These are phyloP conservation scores for Probosciger aterrimus DNA, from an alignment of 2,113 vertebrate genomes.

Conservation along the genomic window DNA sequence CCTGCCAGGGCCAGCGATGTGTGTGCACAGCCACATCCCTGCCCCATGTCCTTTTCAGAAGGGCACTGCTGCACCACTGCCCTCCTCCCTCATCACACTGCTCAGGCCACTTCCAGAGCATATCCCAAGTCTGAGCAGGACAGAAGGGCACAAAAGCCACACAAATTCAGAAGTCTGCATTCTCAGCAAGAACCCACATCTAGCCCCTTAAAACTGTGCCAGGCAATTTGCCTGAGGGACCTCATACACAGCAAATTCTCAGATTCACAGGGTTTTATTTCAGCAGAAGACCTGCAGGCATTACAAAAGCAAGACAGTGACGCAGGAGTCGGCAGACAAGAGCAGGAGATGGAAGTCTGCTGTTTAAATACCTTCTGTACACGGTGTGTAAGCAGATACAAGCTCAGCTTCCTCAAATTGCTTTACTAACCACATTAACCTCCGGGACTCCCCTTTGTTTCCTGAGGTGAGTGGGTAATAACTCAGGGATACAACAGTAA, in stretches of 20 bases:
- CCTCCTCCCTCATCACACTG: accelerated
- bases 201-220: neutral
- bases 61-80: neutral
- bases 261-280: neutral
- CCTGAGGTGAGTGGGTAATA: constrained; percentile 32
- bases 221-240: neutral
- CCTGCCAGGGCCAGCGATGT: accelerated
- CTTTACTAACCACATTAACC: constrained; percentile 55
- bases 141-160: neutral
- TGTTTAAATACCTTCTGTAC: constrained; percentile 17
- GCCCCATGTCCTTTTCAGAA: neutral
- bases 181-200: neutral
- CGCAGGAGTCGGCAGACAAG: neutral
- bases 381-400: constrained; percentile 26
- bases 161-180: neutral
- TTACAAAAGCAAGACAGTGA: neutral
- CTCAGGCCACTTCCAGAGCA: accelerated
- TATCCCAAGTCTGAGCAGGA: neutral
- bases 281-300: neutral
- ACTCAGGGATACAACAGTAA: constrained; percentile 5
- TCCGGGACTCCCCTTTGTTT: constrained; percentile 42
- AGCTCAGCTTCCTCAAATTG: constrained; percentile 43
- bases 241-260: neutral
- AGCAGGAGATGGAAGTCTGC: constrained; percentile 14
- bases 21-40: accelerated